Evolutionary conservation across 2,113 vertebrate genomes (phyloP), one percentile per base, ranked within the genome.

Genomic region (Phyllostomus hastatus): DNA sequence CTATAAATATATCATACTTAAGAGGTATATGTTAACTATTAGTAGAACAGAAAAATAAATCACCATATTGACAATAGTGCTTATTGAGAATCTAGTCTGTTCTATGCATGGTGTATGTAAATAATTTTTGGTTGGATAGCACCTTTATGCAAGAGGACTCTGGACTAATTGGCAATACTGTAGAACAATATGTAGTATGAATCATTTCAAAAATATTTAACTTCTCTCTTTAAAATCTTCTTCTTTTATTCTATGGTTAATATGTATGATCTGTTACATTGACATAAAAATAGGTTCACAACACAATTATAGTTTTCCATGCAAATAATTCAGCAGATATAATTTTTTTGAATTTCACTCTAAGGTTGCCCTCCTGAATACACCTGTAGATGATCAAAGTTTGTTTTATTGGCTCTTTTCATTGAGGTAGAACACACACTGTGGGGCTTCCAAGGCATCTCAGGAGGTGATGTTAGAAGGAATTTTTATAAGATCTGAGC

Each of bases 221-320:
- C 0, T 46, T 26, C 20, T 73, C 22, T 67, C 84, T 46, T 50
- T 7, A 16, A 41, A 84, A 79, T 19, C 4, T 9, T 10, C 4
- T 9, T 10, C 10, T 33, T 64, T 43, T 52, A 26, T 67, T 59
- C 4, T 12, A 26, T 35, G 1, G 1, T 28, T n/a, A 38, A 43
- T 92, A 2, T 10, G 0, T 54, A 43, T 6, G 8, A 67, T 38
- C 10, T 87, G 7, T 79, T 12, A 28, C 4, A 12, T 3, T 69
- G 10, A 52, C 41, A 64, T 31, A 35, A 41, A 66, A 52, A 28
- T 41, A 26, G 17, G 1, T 46, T 2, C 1, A 67, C 57, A 79
- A 2, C 5, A 76, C 88, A 78, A 43, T 33, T 46, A n/a, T 57
- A 73, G 5, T 72, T 88, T 95, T 90, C 88, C 70, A 79, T 76